phyloP scores from a whole-genome alignment of 2,888 invertebrate species.

The Achlya flavicornis region DNA sequence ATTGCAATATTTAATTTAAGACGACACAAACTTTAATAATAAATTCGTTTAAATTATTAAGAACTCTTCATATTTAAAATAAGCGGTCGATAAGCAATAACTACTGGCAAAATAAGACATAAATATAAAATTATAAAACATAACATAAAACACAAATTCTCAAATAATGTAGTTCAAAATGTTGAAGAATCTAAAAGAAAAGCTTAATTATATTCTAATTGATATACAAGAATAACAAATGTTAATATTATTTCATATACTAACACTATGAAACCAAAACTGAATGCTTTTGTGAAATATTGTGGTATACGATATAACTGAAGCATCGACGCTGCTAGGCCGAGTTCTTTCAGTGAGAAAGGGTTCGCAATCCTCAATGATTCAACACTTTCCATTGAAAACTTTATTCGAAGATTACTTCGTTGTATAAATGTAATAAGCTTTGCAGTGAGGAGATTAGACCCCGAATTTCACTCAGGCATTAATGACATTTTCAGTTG shows the following conservation, averaged over 20 bases:
- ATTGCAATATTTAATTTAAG: too few species aligned
- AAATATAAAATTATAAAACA: too few species aligned
- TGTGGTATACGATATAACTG: slow-evolving; percentile 30
- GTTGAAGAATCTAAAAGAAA: too few species aligned
- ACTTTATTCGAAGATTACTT: slow-evolving; percentile 83
- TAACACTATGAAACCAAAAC: neutral
- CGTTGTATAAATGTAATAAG: slow-evolving; percentile 83
- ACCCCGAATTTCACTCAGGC: slow-evolving; percentile 82
- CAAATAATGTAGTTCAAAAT: too few species aligned
- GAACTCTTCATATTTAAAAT: too few species aligned
- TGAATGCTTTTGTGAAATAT: neutral
- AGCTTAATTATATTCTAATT: too few species aligned
- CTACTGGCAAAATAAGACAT: neutral
- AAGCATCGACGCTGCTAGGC: slow-evolving; percentile 41
- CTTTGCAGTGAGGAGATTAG: slow-evolving; percentile 83
- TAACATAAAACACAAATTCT: too few species aligned
- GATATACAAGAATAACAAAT: too few species aligned
- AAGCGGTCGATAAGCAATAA: neutral
- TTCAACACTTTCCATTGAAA: slow-evolving; percentile 81
- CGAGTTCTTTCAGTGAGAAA: slow-evolving; percentile 74
- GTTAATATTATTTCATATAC: too few species aligned
- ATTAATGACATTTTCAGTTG: slow-evolving; percentile 83
- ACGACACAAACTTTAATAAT: too few species aligned
- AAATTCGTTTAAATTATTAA: too few species aligned
- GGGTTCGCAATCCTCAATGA: slow-evolving; percentile 81